phyloP scores from a whole-genome alignment of 2,113 vertebrate genomes.

The Scytalopus superciliaris region DNA sequence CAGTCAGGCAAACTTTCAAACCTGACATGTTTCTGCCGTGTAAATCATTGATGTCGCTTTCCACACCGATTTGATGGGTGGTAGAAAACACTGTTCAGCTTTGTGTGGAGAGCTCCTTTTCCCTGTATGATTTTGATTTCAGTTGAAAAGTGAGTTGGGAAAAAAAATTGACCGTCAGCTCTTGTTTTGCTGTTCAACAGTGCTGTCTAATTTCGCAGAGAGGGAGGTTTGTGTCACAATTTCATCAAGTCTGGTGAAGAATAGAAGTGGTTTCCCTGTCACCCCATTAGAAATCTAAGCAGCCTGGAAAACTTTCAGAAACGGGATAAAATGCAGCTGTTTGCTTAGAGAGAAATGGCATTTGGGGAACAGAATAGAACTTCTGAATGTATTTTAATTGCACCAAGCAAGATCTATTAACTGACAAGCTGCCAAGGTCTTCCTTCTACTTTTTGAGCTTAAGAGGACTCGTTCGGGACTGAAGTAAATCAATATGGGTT shows the following conservation, averaged over 20 bases:
- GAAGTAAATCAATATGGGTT: conserved; percentile 26
- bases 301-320: neutral
- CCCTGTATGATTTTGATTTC: neutral
- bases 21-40: neutral
- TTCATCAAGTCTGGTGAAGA: conserved; percentile 12
- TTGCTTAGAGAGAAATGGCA: neutral
- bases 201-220: neutral
- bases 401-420: conserved; percentile 43
- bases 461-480: neutral
- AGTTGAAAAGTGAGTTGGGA: neutral
- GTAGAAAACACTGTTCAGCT: neutral
- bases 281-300: conserved; percentile 17
- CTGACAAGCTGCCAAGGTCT: neutral
- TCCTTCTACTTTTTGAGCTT: neutral
- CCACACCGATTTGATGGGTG: neutral
- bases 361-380: neutral
- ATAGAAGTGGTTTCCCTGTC: neutral
- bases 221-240: neutral
- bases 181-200: neutral
- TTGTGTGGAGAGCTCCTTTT: neutral
- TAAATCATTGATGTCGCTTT: neutral
- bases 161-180: neutral
- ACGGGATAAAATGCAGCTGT: conserved; percentile 23
- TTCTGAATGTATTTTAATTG: conserved; percentile 41
- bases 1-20: neutral